Evolutionary conservation across 2,797 vertebrate species (phyloP).

Genomic region (Meriones psammophilus): DNA sequence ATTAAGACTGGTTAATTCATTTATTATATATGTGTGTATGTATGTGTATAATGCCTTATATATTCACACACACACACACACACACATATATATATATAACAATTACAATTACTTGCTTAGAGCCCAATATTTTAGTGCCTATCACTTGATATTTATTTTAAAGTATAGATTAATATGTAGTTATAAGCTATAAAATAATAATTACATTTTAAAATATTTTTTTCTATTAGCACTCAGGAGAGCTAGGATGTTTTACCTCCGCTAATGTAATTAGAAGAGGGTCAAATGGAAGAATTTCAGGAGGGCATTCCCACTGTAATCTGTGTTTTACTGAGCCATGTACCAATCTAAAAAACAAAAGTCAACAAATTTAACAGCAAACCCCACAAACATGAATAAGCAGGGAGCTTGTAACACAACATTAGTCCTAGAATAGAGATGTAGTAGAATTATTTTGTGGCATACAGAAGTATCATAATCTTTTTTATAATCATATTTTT

Average conservation of each 20-base stretch:
- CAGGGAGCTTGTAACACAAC: not conserved
- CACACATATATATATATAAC: not conserved
- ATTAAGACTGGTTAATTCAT: not conserved
- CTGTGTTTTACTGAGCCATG: conserved; percentile 92
- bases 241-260: conserved; percentile 87
- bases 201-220: not conserved
- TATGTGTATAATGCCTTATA: not conserved
- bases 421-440: not conserved
- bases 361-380: not conserved
- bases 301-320: conserved; percentile 90
- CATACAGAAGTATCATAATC: not conserved
- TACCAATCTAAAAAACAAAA: conserved; percentile 87
- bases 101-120: conserved; percentile 37
- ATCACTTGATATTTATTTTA: conserved; percentile 7
- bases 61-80: no score
- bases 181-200: conserved; percentile 5
- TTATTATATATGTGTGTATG: not conserved
- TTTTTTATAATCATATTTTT: not conserved
- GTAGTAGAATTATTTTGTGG: not conserved
- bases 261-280: conserved; percentile 91
- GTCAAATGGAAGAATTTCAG: conserved; percentile 90
- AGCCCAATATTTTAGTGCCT: not conserved
- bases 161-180: conserved; percentile 40
- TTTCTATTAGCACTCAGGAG: conserved; percentile 3
- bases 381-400: not conserved